phyloP scores from a whole-genome alignment of 2,113 vertebrate genomes.

The Bujurquina vittata region DNA sequence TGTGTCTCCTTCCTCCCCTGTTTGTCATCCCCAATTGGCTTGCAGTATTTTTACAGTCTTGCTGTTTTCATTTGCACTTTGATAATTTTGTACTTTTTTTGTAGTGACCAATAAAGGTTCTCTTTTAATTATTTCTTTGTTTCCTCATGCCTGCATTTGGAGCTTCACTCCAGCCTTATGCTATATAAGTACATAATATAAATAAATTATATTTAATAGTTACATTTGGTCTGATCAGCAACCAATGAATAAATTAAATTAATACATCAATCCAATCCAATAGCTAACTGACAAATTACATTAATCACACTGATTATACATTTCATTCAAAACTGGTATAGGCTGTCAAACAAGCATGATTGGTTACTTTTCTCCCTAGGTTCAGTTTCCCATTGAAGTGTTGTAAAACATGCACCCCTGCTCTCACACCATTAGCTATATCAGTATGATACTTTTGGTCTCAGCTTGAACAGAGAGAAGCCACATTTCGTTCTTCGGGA shows the following conservation, averaged over 20 bases:
- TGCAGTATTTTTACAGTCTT: background rate
- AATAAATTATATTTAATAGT: background rate
- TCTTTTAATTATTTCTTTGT: background rate
- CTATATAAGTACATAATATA: background rate
- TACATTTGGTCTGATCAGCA: background rate
- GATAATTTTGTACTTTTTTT: background rate
- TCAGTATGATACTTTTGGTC: slow-evolving; percentile 10
- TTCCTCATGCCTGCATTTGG: background rate
- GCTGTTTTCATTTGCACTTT: background rate
- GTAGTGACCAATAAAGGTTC: background rate
- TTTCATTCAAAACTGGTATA: background rate
- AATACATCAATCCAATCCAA: background rate
- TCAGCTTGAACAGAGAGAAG: background rate
- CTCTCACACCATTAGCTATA: background rate
- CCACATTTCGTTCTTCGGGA: background rate
- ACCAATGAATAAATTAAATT: background rate
- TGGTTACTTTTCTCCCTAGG: background rate
- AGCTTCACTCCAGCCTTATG: background rate
- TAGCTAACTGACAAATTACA: background rate
- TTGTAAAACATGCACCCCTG: background rate
- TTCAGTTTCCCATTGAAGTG: background rate
- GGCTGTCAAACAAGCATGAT: background rate
- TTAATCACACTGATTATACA: background rate
- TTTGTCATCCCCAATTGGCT: background rate
- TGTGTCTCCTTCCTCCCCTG: background rate